phyloP scores from a whole-genome alignment of 2,888 invertebrate genomes.

The Subacronicta megacephala region DNA sequence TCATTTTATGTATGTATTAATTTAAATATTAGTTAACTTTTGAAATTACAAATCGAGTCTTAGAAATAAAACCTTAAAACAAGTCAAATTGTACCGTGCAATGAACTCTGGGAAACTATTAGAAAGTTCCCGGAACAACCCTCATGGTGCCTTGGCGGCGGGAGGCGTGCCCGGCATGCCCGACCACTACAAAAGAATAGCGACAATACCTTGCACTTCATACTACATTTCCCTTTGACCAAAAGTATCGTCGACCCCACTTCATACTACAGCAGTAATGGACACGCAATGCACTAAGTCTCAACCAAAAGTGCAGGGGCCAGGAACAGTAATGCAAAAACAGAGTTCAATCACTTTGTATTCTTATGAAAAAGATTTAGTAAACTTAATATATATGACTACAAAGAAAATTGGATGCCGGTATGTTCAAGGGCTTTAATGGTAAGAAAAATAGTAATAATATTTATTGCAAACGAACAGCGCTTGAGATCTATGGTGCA shows the following conservation, averaged over 20 bases:
- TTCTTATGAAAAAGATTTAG: constrained; percentile 55
- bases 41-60: constrained; percentile 45
- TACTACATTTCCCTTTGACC: constrained; percentile 49
- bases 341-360: constrained; percentile 61
- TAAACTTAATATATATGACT: constrained; percentile 42
- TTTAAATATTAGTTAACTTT: constrained; percentile 28
- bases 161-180: constrained; percentile 72
- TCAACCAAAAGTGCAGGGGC: constrained; percentile 16
- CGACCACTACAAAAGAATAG: constrained; percentile 52
- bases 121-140: constrained; percentile 76
- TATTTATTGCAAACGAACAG: background rate
- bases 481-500: background rate
- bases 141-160: constrained; percentile 75
- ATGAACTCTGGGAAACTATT: constrained; percentile 79
- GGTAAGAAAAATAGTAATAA: background rate
- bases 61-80: constrained; percentile 56
- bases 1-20: no score
- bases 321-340: constrained; percentile 44
- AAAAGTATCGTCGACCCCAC: constrained; percentile 4
- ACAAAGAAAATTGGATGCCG: constrained; percentile 17
- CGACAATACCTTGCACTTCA: constrained; percentile 32
- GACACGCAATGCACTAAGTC: constrained; percentile 14
- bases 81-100: constrained; percentile 69
- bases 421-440: constrained; percentile 13
- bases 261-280: constrained; percentile 33